phyloP scores from a whole-genome alignment of 2,888 invertebrate genomes.

The Mythimna lalbum region DNA sequence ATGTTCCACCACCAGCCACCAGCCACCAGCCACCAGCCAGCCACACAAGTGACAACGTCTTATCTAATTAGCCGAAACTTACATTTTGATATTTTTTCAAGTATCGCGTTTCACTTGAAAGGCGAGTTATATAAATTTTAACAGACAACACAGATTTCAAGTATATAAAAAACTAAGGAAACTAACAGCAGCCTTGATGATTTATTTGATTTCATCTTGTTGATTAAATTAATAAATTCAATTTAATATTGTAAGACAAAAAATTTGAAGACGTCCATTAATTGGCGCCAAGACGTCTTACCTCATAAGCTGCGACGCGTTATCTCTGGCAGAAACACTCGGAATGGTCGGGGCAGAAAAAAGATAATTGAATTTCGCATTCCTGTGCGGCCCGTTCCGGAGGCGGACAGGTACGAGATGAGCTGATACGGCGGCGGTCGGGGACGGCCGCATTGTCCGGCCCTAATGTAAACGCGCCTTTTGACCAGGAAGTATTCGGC shows the following conservation, averaged over 20 bases:
- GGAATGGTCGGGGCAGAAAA: conserved; percentile 61
- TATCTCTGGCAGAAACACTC: conserved; percentile 58
- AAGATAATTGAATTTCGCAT: conserved; percentile 71
- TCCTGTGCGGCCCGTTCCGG: conserved; percentile 59
- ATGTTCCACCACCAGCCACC: conserved; percentile 10
- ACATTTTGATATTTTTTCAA: conserved; percentile 25
- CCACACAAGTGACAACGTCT: conserved; percentile 5
- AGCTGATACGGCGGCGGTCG: conserved; percentile 36
- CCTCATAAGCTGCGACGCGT: conserved; percentile 42
- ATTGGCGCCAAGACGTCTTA: conserved; percentile 57
- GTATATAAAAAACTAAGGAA: conserved; percentile 14
- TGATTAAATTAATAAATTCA: conserved; percentile 4
- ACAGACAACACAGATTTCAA: conserved; percentile 10
- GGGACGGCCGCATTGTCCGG: conserved; percentile 51
- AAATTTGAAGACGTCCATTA: conserved; percentile 24
- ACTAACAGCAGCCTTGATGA: conserved; percentile 6
- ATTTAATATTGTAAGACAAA: conserved; percentile 1
- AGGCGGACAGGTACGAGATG: conserved; percentile 57
- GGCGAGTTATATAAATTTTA: conserved; percentile 22
- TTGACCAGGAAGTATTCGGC: conserved; percentile 32
- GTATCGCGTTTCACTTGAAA: conserved; percentile 25
- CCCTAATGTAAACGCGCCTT: conserved; percentile 24
- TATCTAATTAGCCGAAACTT: conserved; percentile 36
- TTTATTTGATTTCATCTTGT: conserved; percentile 21
- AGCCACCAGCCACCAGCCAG: background rate